These are phyloP conservation scores for Montifringilla adamsi DNA, from an alignment of 2,113 vertebrate genomes.

Conservation along the genomic window DNA sequence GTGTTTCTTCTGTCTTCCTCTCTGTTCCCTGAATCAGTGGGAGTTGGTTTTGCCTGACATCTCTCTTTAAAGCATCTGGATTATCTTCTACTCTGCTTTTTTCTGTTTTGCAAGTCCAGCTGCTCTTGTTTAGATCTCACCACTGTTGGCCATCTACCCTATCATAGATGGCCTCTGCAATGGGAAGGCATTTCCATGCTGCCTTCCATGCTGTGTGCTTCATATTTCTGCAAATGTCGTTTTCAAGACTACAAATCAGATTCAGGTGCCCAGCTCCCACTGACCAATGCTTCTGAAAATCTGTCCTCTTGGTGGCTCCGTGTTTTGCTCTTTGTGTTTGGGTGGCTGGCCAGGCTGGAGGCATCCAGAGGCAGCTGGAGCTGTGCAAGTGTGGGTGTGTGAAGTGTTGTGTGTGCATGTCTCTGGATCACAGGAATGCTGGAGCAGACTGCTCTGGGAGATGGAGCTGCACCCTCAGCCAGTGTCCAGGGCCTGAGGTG, in stretches of 20 bases:
- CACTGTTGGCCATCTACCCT: background rate
- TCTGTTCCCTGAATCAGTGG: constrained; percentile 14
- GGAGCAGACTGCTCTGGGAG: background rate
- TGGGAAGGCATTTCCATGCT: background rate
- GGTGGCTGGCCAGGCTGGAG: background rate
- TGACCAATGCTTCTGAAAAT: background rate
- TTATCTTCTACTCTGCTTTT: background rate
- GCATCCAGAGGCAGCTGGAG: background rate
- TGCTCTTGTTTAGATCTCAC: background rate
- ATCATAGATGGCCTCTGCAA: background rate
- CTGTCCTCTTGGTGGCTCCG: background rate
- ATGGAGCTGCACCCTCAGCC: background rate
- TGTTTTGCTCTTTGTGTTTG: background rate
- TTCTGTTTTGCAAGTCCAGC: background rate
- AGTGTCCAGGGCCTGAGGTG: background rate
- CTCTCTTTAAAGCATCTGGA: background rate
- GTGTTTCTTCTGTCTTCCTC: background rate
- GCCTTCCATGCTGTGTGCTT: accelerated
- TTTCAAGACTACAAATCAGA: background rate
- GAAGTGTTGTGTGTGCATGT: background rate
- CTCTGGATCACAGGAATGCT: background rate
- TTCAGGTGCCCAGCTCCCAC: constrained; percentile 38
- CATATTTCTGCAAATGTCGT: background rate
- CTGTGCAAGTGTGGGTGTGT: background rate
- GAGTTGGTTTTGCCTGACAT: constrained; percentile 34